Conservation (phyloP, 2,888 invertebrate species). For the Exocentrus adspersus region DNA sequence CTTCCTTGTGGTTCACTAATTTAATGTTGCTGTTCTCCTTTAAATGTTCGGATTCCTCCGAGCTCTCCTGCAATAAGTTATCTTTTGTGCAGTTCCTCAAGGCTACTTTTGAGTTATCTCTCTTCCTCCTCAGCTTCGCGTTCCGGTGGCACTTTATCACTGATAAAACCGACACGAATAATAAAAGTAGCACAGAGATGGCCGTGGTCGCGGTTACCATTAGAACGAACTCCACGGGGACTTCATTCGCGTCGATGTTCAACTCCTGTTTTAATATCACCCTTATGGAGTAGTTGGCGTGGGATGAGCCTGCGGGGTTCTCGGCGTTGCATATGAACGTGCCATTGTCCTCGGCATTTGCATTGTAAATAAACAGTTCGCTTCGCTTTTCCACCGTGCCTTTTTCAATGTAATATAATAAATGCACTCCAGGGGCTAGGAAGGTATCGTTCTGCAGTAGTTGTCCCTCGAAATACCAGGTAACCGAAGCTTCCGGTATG, state of each 20-base stretch:
- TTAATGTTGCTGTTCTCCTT: constrained; percentile 52
- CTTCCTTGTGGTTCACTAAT: constrained; percentile 51
- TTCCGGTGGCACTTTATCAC: constrained; percentile 65
- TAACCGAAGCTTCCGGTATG: constrained; percentile 80
- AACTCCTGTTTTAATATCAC: constrained; percentile 74
- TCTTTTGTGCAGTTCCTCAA: constrained; percentile 61
- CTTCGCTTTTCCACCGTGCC: constrained; percentile 78
- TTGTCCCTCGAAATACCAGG: constrained; percentile 85
- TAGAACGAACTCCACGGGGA: constrained; percentile 72
- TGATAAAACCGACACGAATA: constrained; percentile 74
- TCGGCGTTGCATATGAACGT: constrained; percentile 87
- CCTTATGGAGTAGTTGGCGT: constrained; percentile 83
- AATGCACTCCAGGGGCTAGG: constrained; percentile 71
- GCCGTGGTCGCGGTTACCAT: constrained; percentile 75
- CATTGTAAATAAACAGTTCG: constrained; percentile 80
- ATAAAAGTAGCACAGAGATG: constrained; percentile 71
- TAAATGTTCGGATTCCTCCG: constrained; percentile 53
- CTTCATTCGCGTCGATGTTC: constrained; percentile 41
- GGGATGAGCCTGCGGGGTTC: constrained; percentile 83
- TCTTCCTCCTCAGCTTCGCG: constrained; percentile 66
- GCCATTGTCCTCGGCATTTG: constrained; percentile 82
- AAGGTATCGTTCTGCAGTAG: constrained; percentile 79
- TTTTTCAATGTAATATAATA: constrained; percentile 76
- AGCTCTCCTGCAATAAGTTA: constrained; percentile 55
- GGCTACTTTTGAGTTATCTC: constrained; percentile 64